Evolutionary conservation across 2,113 vertebrate species (phyloP).

Genomic region (Arvicanthis niloticus): DNA sequence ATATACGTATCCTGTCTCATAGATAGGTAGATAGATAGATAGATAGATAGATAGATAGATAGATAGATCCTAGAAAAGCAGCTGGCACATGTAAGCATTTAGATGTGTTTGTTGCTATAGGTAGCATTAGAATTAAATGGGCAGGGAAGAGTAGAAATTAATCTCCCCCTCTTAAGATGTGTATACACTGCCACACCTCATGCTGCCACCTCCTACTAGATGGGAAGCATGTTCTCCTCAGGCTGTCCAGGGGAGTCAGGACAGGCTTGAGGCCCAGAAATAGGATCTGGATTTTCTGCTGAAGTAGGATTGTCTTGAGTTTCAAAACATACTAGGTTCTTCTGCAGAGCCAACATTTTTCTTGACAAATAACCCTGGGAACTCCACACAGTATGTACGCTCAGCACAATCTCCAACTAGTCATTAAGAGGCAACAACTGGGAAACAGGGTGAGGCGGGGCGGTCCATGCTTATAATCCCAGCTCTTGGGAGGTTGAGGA

Average conservation of each 20-base stretch:
- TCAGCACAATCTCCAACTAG: slow-evolving; percentile 40
- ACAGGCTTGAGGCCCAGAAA: neutral
- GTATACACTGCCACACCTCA: neutral
- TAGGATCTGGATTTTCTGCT: neutral
- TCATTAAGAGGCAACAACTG: slow-evolving; percentile 42
- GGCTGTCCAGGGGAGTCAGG: neutral
- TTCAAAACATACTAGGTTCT: neutral
- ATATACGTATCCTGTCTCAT: too few relatives aligned
- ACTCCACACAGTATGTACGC: neutral
- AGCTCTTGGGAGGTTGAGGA: neutral
- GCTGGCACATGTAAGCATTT: neutral
- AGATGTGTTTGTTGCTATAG: neutral
- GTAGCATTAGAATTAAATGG: neutral
- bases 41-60: neutral
- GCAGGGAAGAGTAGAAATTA: neutral
- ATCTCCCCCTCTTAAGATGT: neutral
- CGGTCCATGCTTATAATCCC: neutral
- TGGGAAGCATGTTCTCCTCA: neutral
- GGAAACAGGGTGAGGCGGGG: neutral
- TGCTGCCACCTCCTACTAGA: neutral
- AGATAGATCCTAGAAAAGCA: neutral
- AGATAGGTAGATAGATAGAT: neutral
- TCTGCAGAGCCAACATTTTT: slow-evolving; percentile 24
- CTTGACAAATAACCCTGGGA: slow-evolving; percentile 45
- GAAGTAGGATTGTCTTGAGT: neutral